Evolutionary conservation across 2,888 invertebrate species (phyloP).

Genomic region (Latheticus oryzae): DNA sequence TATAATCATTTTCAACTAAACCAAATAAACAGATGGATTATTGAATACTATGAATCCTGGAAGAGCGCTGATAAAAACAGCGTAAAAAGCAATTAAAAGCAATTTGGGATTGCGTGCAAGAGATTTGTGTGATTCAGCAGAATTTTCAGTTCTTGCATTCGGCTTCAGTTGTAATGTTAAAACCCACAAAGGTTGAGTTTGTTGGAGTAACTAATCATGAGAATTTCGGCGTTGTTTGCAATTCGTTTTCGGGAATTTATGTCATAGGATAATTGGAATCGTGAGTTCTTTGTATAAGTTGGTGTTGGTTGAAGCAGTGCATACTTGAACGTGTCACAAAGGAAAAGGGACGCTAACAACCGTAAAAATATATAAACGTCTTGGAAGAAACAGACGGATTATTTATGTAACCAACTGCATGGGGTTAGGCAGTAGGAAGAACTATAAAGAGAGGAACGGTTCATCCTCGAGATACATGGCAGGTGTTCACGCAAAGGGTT

Average conservation of each 20-base stretch:
- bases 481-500: constrained; percentile 40
- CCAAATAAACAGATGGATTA: too few species aligned
- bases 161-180: constrained; percentile 11
- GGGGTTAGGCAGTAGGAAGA: constrained; percentile 31
- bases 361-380: constrained; percentile 42
- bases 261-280: constrained; percentile 38
- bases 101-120: constrained; percentile 30
- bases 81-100: constrained; percentile 34
- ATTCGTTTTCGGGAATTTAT: constrained; percentile 37
- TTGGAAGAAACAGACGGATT: constrained; percentile 31
- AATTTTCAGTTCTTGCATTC: constrained; percentile 28
- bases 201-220: constrained; percentile 44
- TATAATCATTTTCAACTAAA: too few species aligned
- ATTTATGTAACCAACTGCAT: constrained; percentile 36
- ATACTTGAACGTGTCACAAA: constrained; percentile 38
- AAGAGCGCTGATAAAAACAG: constrained; percentile 4
- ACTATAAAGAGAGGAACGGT: constrained; percentile 35
- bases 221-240: constrained; percentile 40
- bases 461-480: constrained; percentile 40
- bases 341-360: constrained; percentile 30
- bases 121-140: constrained; percentile 32
- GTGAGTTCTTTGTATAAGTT: constrained; percentile 35
- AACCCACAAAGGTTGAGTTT: constrained; percentile 31
- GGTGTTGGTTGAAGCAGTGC: constrained; percentile 9
- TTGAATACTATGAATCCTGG: too few species aligned